These are phyloP conservation scores for Stictonetta naevosa DNA, from an alignment of 2,113 vertebrate species.

Conservation along the genomic window DNA sequence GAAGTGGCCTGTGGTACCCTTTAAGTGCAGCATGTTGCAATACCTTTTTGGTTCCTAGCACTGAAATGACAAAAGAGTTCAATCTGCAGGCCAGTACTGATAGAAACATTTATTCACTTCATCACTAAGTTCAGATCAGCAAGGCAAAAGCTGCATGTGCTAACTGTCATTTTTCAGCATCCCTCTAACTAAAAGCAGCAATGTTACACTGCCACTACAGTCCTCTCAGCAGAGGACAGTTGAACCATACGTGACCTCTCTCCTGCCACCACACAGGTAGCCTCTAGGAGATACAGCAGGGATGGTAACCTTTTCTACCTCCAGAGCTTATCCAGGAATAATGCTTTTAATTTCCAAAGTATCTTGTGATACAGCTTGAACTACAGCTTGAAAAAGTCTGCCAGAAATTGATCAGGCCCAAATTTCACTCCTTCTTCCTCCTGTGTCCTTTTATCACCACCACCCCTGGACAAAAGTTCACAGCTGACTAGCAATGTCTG, in stretches of 20 bases:
- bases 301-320: not conserved
- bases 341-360: not conserved
- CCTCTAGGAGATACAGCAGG: not conserved
- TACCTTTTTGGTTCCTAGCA: not conserved
- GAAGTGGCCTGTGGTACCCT: not conserved
- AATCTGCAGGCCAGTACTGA: not conserved
- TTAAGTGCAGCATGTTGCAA: not conserved
- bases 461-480: slow-evolving; percentile 38
- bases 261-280: not conserved
- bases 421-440: slow-evolving; percentile 15
- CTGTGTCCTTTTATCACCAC: slow-evolving; percentile 26
- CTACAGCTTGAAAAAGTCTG: not conserved
- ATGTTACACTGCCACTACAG: not conserved
- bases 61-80: not conserved
- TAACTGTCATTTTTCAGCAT: not conserved
- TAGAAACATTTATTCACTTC: not conserved
- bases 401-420: not conserved
- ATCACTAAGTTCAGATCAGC: not conserved
- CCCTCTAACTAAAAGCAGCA: not conserved
- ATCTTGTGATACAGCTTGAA: not conserved
- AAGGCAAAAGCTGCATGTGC: not conserved
- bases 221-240: not conserved
- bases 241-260: slow-evolving; percentile 20
- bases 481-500: slow-evolving; percentile 15
- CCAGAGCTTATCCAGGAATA: not conserved